These are phyloP conservation scores for Ramphastos sulfuratus DNA, from an alignment of 2,113 vertebrate genomes.

Conservation along the genomic window DNA sequence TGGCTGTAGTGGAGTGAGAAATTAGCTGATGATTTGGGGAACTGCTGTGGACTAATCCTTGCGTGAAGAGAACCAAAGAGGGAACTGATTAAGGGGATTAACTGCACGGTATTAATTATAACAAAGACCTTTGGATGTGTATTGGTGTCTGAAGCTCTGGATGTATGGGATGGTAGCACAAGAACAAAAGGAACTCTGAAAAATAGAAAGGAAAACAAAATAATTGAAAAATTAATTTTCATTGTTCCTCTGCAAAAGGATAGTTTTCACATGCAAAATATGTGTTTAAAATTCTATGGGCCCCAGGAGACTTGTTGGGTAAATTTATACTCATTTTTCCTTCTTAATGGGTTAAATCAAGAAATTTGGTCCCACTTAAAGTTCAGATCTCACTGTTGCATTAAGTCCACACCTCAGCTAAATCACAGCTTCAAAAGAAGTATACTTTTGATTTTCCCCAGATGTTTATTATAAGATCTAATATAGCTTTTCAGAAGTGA, in stretches of 20 bases:
- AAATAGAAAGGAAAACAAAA: background rate
- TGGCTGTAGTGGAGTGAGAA: background rate
- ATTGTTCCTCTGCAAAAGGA: background rate
- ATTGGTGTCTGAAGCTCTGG: background rate
- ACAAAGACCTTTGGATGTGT: background rate
- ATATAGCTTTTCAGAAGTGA: background rate
- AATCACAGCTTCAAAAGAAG: background rate
- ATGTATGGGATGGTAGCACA: background rate
- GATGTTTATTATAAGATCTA: background rate
- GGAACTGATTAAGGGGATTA: constrained; percentile 11
- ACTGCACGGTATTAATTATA: background rate
- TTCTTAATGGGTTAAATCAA: background rate
- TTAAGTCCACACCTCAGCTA: background rate
- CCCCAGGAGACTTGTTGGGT: background rate
- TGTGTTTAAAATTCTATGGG: background rate
- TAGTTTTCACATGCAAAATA: background rate
- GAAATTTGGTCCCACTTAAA: background rate
- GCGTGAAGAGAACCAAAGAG: background rate
- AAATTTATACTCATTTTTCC: background rate
- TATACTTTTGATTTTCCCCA: background rate
- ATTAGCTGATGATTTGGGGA: background rate
- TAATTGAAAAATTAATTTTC: background rate
- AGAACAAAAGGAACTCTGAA: background rate
- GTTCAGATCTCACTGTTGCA: background rate
- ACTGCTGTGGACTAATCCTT: background rate